A percentile compares a stretch with the other conserved stretches of the same genome.
Evolutionary conservation across 2,113 vertebrate species (phyloP).

Genomic region (Cnemophilus loriae): DNA sequence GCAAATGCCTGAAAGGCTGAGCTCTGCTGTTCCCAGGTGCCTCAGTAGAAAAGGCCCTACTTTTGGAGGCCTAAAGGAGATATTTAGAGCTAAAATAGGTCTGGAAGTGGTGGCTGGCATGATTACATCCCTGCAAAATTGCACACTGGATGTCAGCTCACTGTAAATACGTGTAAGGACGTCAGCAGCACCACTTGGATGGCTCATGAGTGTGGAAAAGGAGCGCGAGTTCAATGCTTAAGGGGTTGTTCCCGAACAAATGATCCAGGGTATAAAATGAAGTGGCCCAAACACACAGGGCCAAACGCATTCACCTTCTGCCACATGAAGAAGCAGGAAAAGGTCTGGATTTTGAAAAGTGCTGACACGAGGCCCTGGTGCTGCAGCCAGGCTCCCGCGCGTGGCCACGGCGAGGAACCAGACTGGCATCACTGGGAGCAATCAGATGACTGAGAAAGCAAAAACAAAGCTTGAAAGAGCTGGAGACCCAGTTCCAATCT

Average conservation of each 20-base stretch:
- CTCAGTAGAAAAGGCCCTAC: not conserved
- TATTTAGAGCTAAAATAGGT: not conserved
- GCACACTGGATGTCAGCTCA: not conserved
- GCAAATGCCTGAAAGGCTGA: not conserved
- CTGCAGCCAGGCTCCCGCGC: not conserved
- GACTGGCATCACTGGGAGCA: not conserved
- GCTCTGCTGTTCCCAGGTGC: not conserved
- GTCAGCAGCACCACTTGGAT: not conserved
- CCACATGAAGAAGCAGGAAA: not conserved
- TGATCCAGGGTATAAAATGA: not conserved
- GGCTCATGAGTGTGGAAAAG: not conserved
- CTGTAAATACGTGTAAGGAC: fast-evolving
- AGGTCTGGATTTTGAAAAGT: not conserved
- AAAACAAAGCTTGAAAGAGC: not conserved
- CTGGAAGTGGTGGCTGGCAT: not conserved
- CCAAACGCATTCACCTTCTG: not conserved
- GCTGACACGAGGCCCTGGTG: not conserved
- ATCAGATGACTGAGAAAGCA: not conserved
- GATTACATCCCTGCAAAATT: no score
- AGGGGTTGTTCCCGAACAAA: not conserved
- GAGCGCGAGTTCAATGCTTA: not conserved
- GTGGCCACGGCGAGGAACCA: not conserved
- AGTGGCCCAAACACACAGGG: not conserved
- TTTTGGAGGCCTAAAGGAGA: not conserved
- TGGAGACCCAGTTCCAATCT: not conserved